Percentiles rank a stretch among this genome's conserved stretches.
These are phyloP conservation scores for Drosophila flavopinicola DNA, from an alignment of 2,888 invertebrate species.

Conservation along the genomic window DNA sequence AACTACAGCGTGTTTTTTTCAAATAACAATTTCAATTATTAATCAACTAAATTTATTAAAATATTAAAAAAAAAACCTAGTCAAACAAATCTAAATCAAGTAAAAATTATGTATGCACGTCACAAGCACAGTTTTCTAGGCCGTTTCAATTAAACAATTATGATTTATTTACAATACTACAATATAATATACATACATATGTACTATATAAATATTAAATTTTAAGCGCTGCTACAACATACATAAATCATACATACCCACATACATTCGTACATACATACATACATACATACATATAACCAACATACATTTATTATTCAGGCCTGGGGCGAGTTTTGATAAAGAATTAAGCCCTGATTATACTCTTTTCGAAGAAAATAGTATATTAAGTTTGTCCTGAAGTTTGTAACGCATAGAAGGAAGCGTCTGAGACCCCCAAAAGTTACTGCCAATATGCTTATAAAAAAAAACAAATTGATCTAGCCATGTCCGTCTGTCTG, in stretches of 20 bases:
- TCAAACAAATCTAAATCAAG: conserved; percentile 36
- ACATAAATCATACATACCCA: conserved; percentile 17
- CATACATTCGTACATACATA: conserved; percentile 13
- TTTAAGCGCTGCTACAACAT: conserved; percentile 43
- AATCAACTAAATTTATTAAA: conserved; percentile 48
- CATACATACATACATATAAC: neutral
- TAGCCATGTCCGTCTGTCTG: too few species aligned
- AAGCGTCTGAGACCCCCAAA: too few species aligned
- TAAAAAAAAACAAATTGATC: too few species aligned
- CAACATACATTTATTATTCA: conserved; percentile 26
- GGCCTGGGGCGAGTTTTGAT: conserved; percentile 57
- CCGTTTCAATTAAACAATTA: conserved; percentile 71
- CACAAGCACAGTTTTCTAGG: conserved; percentile 78
- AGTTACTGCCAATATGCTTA: too few species aligned
- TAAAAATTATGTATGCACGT: conserved; percentile 70
- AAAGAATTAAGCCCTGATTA: conserved; percentile 32
- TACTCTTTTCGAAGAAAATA: too few species aligned
- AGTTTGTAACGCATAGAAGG: too few species aligned
- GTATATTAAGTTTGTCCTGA: too few species aligned
- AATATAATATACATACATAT: conserved; percentile 24
- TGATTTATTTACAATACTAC: conserved; percentile 67
- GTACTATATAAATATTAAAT: conserved; percentile 67
- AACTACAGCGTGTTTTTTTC: conserved; percentile 73
- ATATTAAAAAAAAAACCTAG: conserved; percentile 37
- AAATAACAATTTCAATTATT: conserved; percentile 76